These are phyloP conservation scores for Mylabris phalerata DNA, from an alignment of 1,140 invertebrate species.

Conservation along the genomic window DNA sequence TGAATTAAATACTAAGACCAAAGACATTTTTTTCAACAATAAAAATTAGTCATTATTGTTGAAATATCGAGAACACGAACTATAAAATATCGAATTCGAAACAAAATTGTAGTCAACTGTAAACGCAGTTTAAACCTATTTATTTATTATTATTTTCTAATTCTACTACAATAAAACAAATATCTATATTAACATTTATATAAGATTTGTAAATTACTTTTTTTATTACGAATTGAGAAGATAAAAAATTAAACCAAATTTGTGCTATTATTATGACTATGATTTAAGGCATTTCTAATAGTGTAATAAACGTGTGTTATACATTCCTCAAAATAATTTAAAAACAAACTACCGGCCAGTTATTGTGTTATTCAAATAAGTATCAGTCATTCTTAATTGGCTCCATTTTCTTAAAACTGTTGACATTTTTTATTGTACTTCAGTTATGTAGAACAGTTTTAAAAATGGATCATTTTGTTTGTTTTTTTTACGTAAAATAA, in stretches of 20 bases:
- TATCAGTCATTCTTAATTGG: constrained; percentile 17
- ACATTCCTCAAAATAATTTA: constrained; percentile 19
- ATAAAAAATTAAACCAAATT: neutral
- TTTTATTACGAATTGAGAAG: neutral
- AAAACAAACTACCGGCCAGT: constrained; percentile 21
- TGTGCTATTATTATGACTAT: neutral
- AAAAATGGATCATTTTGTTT: constrained; percentile 15
- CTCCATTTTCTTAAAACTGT: constrained; percentile 10
- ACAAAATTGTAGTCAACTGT: constrained; percentile 17
- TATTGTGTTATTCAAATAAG: constrained; percentile 7
- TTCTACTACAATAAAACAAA: neutral
- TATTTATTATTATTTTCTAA: constrained; percentile 20
- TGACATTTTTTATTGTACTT: neutral
- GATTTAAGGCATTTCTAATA: neutral
- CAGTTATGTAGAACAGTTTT: constrained; percentile 9
- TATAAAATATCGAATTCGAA: no score
- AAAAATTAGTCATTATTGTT: constrained; percentile 24
- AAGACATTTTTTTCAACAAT: constrained; percentile 13
- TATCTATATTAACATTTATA: constrained; percentile 1
- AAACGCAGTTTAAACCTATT: constrained; percentile 25
- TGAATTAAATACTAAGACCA: constrained; percentile 12
- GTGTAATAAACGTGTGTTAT: neutral
- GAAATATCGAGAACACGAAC: neutral
- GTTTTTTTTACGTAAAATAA: constrained; percentile 19
- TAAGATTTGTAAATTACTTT: neutral